A percentile compares a stretch with the other conserved stretches of the same genome.
Evolutionary conservation across 2,797 vertebrate species (phyloP).

Genomic region (Aratinga solstitialis): DNA sequence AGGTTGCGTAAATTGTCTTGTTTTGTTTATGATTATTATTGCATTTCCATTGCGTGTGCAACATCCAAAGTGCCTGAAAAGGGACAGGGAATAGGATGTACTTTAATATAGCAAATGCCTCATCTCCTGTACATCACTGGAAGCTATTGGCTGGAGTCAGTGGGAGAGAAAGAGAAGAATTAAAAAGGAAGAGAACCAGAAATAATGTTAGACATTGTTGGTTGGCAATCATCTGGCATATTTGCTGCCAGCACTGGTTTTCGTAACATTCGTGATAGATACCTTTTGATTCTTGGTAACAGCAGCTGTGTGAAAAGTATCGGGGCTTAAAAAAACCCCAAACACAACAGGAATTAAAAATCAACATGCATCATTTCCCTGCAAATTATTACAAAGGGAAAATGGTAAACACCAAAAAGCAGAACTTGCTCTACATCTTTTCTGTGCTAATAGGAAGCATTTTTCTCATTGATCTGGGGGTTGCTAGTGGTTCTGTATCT

Average conservation of each 20-base stretch:
- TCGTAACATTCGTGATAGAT: neutral
- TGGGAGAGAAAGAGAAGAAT: neutral
- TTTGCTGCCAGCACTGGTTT: conserved; percentile 28
- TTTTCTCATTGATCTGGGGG: conserved; percentile 2
- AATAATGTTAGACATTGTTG: conserved; percentile 1
- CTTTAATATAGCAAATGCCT: conserved; percentile 60
- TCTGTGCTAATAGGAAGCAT: neutral
- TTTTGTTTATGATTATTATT: conserved; percentile 33
- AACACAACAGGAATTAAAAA: neutral
- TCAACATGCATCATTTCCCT: neutral
- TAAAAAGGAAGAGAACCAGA: neutral
- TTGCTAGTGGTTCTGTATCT: conserved; percentile 13
- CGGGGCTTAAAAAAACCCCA: neutral
- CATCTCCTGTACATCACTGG: conserved; percentile 26
- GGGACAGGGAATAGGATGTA: neutral
- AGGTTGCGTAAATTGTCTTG: neutral
- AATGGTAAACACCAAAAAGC: conserved; percentile 16
- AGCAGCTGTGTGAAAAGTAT: conserved; percentile 48
- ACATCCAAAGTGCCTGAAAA: conserved; percentile 37
- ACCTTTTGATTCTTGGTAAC: conserved; percentile 48
- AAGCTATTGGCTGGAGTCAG: neutral
- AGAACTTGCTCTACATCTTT: conserved; percentile 37
- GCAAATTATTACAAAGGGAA: conserved; percentile 11
- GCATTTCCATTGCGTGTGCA: conserved; percentile 9
- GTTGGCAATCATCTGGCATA: neutral